Percentiles rank a stretch among this genome's conserved stretches.
These are phyloP conservation scores for Drosophila monieri DNA, from an alignment of 2,888 invertebrate species.

Conservation along the genomic window DNA sequence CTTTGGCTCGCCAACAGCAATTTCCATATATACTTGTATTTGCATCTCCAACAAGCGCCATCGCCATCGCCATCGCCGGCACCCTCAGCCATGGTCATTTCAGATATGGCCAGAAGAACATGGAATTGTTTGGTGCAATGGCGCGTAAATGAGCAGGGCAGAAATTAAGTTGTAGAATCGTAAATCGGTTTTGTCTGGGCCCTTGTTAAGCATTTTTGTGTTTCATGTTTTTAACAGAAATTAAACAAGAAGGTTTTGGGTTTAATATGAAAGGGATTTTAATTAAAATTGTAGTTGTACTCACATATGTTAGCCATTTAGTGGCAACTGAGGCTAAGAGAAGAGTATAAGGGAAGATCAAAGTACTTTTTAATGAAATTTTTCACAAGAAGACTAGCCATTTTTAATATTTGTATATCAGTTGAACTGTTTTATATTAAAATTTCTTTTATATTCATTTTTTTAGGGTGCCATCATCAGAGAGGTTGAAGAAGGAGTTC, in stretches of 20 bases:
- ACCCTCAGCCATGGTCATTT: slow-evolving; percentile 8
- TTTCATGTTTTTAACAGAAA: slow-evolving; percentile 1
- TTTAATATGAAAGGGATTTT: neutral
- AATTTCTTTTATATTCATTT: neutral
- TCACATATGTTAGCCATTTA: too few relatives aligned
- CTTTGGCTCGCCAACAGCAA: slow-evolving; percentile 37
- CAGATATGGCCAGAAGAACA: slow-evolving; percentile 28
- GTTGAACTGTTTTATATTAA: neutral
- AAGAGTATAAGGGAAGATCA: too few relatives aligned
- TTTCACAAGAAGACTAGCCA: too few relatives aligned
- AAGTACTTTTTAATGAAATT: too few relatives aligned
- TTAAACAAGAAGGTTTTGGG: slow-evolving; percentile 5
- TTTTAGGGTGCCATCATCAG: slow-evolving; percentile 93
- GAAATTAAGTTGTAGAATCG: slow-evolving; percentile 52
- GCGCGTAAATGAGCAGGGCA: slow-evolving; percentile 44
- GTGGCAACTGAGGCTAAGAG: too few relatives aligned
- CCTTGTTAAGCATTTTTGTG: slow-evolving; percentile 12
- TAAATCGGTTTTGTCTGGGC: slow-evolving; percentile 39
- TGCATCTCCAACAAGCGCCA: slow-evolving; percentile 21
- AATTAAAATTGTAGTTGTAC: neutral
- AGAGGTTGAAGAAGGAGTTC: slow-evolving; percentile 92
- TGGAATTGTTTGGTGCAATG: slow-evolving; percentile 41
- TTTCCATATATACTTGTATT: slow-evolving; percentile 22
- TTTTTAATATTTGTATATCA: neutral
- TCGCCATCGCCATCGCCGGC: neutral